phyloP scores from a whole-genome alignment of 2,113 vertebrate species.

The Indicator indicator region DNA sequence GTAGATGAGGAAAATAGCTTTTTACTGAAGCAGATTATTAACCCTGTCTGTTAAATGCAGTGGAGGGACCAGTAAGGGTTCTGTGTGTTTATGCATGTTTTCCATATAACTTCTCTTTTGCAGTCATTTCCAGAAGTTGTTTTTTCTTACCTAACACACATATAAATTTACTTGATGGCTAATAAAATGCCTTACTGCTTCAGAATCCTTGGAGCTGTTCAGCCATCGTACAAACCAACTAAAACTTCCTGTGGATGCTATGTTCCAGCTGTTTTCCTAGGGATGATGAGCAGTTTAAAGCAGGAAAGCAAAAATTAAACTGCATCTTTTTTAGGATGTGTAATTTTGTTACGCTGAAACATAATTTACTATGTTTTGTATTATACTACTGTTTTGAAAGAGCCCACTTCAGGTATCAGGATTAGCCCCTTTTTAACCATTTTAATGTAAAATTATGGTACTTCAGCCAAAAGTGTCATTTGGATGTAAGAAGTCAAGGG shows the following conservation, averaged over 20 bases:
- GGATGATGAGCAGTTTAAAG: constrained; percentile 47
- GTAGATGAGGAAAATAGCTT: neutral
- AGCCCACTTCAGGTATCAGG: constrained; percentile 73
- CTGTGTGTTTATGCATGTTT: neutral
- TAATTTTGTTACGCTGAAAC: constrained; percentile 80
- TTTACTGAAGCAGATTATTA: neutral
- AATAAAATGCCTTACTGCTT: constrained; percentile 39
- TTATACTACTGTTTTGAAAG: constrained; percentile 69
- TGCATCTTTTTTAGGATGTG: constrained; percentile 86
- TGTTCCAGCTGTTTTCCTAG: constrained; percentile 72
- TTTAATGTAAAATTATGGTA: constrained; percentile 73
- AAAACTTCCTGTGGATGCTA: constrained; percentile 50
- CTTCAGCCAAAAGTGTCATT: constrained; percentile 67
- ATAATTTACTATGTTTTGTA: constrained; percentile 87
- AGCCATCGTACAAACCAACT: constrained; percentile 32
- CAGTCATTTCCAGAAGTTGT: neutral
- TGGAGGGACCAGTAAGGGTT: neutral
- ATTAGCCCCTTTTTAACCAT: constrained; percentile 70
- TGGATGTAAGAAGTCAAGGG: constrained; percentile 77
- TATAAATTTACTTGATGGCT: constrained; percentile 94
- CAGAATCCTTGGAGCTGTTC: constrained; percentile 25
- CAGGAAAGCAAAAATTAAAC: constrained; percentile 74
- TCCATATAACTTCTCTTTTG: neutral
- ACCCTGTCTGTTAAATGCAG: neutral
- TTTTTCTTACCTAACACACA: constrained; percentile 84